Percentiles rank a stretch among this genome's conserved stretches.
These are phyloP conservation scores for Erythrolamprus reginae DNA, from an alignment of 2,113 vertebrate genomes.

Conservation along the genomic window DNA sequence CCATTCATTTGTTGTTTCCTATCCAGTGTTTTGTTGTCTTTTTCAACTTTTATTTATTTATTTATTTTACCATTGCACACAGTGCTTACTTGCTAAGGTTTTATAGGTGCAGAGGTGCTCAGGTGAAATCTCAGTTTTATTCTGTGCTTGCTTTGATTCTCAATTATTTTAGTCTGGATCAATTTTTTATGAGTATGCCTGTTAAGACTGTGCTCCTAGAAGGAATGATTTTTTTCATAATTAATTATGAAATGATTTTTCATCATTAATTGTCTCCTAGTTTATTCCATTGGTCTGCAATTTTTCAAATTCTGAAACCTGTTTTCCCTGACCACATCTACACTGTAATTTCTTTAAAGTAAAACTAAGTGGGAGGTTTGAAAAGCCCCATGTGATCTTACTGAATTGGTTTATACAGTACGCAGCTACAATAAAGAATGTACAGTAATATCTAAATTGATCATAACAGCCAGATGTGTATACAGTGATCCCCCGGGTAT, in stretches of 20 bases:
- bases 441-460: background rate
- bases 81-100: background rate
- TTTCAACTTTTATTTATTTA: background rate
- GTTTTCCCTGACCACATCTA: background rate
- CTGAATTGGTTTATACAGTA: background rate
- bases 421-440: background rate
- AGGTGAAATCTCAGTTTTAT: background rate
- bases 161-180: background rate
- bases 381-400: background rate
- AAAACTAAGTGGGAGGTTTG: background rate
- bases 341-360: background rate
- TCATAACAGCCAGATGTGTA: slow-evolving; percentile 34
- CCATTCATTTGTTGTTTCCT: background rate
- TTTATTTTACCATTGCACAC: background rate
- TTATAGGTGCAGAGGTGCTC: background rate
- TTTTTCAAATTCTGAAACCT: background rate
- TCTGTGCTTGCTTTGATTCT: background rate
- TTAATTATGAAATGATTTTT: background rate
- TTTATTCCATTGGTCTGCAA: background rate
- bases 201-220: background rate
- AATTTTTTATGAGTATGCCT: background rate
- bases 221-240: background rate
- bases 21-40: background rate
- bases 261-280: background rate
- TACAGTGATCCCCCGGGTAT: too few relatives aligned